Conservation (phyloP, 1,140 invertebrate genomes). For the Rhagoletis zephyria region DNA sequence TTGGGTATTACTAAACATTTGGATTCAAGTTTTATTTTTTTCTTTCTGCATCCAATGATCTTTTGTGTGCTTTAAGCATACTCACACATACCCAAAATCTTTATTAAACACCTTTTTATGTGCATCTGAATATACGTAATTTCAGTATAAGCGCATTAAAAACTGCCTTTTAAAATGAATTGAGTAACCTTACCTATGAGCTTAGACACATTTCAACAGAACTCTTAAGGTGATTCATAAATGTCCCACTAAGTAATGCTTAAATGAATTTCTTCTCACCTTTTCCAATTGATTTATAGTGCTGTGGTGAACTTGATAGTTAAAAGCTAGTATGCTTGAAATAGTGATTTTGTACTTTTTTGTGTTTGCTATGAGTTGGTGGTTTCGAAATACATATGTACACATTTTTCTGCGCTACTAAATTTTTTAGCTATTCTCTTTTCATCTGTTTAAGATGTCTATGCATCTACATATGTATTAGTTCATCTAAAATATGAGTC, state of each 20-base stretch:
- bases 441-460: no score
- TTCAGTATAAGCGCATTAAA: neutral
- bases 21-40: neutral
- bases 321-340: neutral
- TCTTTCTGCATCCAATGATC: neutral
- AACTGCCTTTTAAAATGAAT: neutral
- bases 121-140: neutral
- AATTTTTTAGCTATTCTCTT: no score
- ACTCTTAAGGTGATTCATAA: neutral
- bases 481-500: no score
- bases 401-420: no score
- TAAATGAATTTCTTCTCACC: conserved; percentile 27
- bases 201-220: neutral
- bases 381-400: no score
- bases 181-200: neutral
- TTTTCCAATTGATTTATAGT: neutral
- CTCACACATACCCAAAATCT: neutral
- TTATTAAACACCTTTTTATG: neutral
- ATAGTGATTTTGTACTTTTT: neutral
- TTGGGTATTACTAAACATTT: neutral
- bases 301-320: no score
- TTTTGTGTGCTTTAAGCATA: no score
- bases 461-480: no score
- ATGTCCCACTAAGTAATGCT: neutral
- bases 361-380: no score